These are phyloP conservation scores for Clarias fuscus DNA, from an alignment of 2,797 vertebrate species.

Conservation along the genomic window DNA sequence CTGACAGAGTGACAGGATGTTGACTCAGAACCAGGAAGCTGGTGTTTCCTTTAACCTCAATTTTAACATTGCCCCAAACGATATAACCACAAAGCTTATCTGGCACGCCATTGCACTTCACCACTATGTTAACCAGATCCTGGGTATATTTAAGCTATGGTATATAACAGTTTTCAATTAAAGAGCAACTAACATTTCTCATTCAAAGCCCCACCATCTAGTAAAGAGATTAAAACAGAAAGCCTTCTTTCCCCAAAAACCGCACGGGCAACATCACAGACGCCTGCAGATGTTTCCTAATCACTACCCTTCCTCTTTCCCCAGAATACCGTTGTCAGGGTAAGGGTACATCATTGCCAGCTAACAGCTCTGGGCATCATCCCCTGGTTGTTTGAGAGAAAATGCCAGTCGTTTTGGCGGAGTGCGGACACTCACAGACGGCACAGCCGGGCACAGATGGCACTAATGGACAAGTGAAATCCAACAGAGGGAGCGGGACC, in stretches of 20 bases:
- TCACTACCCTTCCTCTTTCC: slow-evolving; percentile 52
- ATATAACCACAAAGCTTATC: neutral
- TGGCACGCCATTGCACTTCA: neutral
- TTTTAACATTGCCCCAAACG: neutral
- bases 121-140: neutral
- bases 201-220: neutral
- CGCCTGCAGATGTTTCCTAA: slow-evolving; percentile 76
- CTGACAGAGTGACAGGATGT: neutral
- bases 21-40: slow-evolving; percentile 6
- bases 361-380: slow-evolving; percentile 75
- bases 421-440: slow-evolving; percentile 90
- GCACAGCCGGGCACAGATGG: slow-evolving; percentile 97
- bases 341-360: slow-evolving; percentile 80
- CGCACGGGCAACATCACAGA: slow-evolving; percentile 48
- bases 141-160: neutral
- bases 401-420: slow-evolving; percentile 97
- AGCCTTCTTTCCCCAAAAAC: slow-evolving; percentile 53
- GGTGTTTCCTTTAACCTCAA: neutral
- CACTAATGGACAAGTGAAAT: slow-evolving; percentile 99
- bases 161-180: neutral
- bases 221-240: slow-evolving; percentile 49
- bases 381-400: slow-evolving; percentile 85
- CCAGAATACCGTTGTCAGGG: slow-evolving; percentile 62
- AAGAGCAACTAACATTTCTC: neutral
- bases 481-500: slow-evolving; percentile 90